Evolutionary conservation across 2,888 invertebrate genomes (phyloP).

Genomic region (Oligia strigilis): DNA sequence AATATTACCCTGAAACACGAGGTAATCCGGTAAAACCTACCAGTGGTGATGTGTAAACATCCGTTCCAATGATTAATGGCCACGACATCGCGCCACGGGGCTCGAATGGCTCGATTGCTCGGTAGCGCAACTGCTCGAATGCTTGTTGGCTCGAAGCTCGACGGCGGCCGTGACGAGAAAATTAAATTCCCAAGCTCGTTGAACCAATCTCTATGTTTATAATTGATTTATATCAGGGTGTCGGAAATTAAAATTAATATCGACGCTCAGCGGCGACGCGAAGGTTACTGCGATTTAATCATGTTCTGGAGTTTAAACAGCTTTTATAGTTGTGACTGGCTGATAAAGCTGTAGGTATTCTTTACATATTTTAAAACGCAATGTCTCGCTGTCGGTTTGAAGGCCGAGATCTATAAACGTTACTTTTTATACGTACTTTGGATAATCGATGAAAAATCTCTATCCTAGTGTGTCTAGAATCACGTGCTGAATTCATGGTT

Average conservation of each 20-base stretch:
- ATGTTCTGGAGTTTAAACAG: not conserved
- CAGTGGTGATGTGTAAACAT: slow-evolving; percentile 30
- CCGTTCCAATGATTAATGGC: slow-evolving; percentile 24
- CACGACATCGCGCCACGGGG: slow-evolving; percentile 1
- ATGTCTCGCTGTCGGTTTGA: not conserved
- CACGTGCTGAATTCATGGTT: no score
- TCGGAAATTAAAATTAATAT: slow-evolving; percentile 41
- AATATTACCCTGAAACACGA: slow-evolving; percentile 34
- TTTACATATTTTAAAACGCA: not conserved
- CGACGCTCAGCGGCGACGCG: not conserved
- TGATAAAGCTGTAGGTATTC: not conserved
- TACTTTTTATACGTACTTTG: not conserved
- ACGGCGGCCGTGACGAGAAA: slow-evolving; percentile 6
- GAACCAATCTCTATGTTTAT: slow-evolving; percentile 49
- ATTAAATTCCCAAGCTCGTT: slow-evolving; percentile 36
- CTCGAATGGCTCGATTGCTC: slow-evolving; percentile 13
- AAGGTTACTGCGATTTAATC: slow-evolving; percentile 17
- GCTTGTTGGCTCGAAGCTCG: slow-evolving; percentile 4
- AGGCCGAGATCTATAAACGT: not conserved
- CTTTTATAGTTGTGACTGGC: not conserved
- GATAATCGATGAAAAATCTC: no score
- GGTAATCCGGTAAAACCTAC: slow-evolving; percentile 30
- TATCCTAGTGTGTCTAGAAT: no score
- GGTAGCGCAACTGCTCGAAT: not conserved
- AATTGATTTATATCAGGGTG: slow-evolving; percentile 50